Conservation (phyloP, 2,888 invertebrate species). For the Uloborus plumipes region DNA sequence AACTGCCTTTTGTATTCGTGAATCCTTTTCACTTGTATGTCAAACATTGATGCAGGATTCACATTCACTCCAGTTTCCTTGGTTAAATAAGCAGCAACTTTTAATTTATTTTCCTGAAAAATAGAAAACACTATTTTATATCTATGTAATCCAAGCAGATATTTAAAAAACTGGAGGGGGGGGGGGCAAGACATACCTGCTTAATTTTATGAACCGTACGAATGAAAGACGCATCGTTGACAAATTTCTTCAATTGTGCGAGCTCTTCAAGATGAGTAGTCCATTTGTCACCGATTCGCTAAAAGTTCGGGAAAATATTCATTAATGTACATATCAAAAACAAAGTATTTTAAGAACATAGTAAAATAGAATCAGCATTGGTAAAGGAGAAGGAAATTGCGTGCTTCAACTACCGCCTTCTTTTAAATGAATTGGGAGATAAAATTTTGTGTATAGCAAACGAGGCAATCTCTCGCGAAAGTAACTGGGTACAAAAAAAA, state of each 20-base stretch:
- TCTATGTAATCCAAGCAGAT: background rate
- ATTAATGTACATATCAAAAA: no score
- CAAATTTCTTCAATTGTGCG: slow-evolving; percentile 84
- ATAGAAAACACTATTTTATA: background rate
- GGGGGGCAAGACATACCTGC: slow-evolving; percentile 74
- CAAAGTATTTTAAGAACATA: no score
- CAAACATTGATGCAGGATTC: slow-evolving; percentile 96
- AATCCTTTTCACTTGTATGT: slow-evolving; percentile 98
- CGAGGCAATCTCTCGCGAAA: no score
- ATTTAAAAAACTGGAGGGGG: background rate
- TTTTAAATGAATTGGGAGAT: no score
- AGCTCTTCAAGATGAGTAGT: slow-evolving; percentile 91
- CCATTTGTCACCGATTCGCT: slow-evolving; percentile 98
- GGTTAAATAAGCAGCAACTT: slow-evolving; percentile 86
- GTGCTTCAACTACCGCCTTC: no score
- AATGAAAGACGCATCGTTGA: slow-evolving; percentile 90
- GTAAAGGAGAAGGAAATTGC: no score
- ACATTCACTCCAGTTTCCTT: slow-evolving; percentile 89
- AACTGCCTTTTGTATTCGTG: slow-evolving; percentile 99
- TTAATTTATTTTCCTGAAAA: slow-evolving; percentile 89
- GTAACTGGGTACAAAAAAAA: no score
- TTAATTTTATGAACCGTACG: slow-evolving; percentile 93
- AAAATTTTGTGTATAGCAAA: no score
- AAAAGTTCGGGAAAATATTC: slow-evolving; percentile 43
- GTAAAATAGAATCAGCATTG: no score